A percentile compares a stretch with the other conserved stretches of the same genome.
Evolutionary conservation across 2,888 invertebrate genomes (phyloP).

Genomic region (Hirudinaria manillensis): DNA sequence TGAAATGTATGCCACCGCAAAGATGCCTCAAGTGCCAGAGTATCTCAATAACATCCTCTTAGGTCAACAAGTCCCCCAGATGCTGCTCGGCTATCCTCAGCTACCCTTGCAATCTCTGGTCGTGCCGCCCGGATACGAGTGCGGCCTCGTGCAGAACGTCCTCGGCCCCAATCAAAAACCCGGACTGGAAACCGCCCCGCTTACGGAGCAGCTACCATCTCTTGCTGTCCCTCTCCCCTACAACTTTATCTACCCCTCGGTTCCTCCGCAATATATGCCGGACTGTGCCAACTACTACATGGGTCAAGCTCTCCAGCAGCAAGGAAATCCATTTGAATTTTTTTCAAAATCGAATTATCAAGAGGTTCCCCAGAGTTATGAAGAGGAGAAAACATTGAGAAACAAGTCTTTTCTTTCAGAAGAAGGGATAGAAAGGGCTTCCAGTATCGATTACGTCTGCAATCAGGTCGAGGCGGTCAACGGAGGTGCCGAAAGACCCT

Average conservation of each 20-base stretch:
- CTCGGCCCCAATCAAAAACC: background rate
- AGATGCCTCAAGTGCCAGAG: background rate
- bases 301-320: background rate
- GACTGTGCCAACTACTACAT: constrained; percentile 2
- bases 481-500: background rate
- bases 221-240: background rate
- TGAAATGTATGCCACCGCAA: background rate
- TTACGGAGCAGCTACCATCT: background rate
- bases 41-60: background rate
- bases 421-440: background rate
- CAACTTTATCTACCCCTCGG: background rate
- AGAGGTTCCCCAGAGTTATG: background rate
- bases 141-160: background rate
- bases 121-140: background rate
- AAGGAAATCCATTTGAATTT: background rate
- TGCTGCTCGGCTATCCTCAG: constrained; percentile 4
- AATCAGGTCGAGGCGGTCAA: background rate
- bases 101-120: background rate
- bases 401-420: background rate
- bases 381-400: background rate
- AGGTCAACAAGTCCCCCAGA: background rate
- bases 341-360: background rate
- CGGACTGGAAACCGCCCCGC: background rate
- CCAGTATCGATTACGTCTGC: background rate
- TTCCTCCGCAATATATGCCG: background rate